These are phyloP conservation scores for Lithosia quadra DNA, from an alignment of 2,888 invertebrate species.

Conservation along the genomic window DNA sequence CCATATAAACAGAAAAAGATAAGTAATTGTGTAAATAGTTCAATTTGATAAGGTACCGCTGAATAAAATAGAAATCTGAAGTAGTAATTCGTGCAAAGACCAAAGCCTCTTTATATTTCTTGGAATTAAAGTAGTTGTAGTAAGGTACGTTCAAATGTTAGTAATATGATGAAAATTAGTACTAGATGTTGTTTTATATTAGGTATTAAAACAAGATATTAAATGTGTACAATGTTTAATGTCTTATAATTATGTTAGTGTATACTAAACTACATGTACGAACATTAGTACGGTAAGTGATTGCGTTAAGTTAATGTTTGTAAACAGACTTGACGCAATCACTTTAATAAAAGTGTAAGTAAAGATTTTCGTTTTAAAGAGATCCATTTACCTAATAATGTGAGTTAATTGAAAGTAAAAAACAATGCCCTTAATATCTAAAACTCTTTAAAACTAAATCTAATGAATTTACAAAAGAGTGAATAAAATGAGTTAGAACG, in stretches of 20 bases:
- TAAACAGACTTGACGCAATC: constrained; percentile 52
- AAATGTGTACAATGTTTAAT: constrained; percentile 71
- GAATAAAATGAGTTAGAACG: constrained; percentile 64
- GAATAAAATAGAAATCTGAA: constrained; percentile 55
- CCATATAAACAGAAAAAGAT: constrained; percentile 80
- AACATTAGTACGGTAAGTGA: constrained; percentile 61
- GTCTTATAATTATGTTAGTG: constrained; percentile 66
- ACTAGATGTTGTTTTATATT: constrained; percentile 49
- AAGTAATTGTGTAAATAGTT: constrained; percentile 49
- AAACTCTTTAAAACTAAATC: constrained; percentile 72
- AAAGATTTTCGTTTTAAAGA: constrained; percentile 66
- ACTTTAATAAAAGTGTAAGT: constrained; percentile 43
- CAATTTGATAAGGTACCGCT: constrained; percentile 24
- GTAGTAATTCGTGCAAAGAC: constrained; percentile 77
- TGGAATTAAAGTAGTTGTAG: constrained; percentile 63
- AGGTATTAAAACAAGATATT: constrained; percentile 74
- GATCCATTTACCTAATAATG: constrained; percentile 46
- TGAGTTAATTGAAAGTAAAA: constrained; percentile 40
- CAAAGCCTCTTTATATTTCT: constrained; percentile 85
- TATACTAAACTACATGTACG: constrained; percentile 61
- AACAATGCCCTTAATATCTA: constrained; percentile 56
- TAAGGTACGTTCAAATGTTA: constrained; percentile 52
- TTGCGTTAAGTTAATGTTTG: constrained; percentile 51
- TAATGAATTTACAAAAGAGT: constrained; percentile 64
- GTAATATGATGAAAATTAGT: constrained; percentile 52